These are phyloP conservation scores for Erebia epiphron DNA, from an alignment of 2,888 invertebrate species.

Conservation along the genomic window DNA sequence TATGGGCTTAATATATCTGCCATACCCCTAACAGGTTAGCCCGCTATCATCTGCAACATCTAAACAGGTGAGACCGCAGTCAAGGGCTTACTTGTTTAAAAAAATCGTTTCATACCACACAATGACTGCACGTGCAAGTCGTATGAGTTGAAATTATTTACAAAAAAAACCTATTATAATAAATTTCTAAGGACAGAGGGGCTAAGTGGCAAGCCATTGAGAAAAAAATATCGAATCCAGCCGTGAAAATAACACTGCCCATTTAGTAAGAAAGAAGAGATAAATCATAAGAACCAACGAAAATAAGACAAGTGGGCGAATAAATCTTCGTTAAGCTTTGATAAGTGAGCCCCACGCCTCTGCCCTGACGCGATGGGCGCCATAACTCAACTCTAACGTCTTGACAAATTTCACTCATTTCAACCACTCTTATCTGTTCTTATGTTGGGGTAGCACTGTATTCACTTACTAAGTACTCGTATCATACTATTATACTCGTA, in stretches of 20 bases:
- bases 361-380: constrained; percentile 46
- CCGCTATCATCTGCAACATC: too few species aligned
- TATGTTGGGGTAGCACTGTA: not conserved
- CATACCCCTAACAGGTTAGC: too few species aligned
- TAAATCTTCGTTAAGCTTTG: constrained; percentile 57
- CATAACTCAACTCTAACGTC: constrained; percentile 50
- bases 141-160: too few species aligned
- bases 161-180: not conserved
- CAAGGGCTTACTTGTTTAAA: too few species aligned
- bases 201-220: not conserved
- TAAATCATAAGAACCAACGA: constrained; percentile 47
- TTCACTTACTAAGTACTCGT: too few species aligned
- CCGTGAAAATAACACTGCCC: constrained; percentile 12
- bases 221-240: constrained; percentile 10
- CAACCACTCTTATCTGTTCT: constrained; percentile 22
- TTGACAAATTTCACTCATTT: constrained; percentile 53
- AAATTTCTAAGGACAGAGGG: not conserved
- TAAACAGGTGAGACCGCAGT: too few species aligned
- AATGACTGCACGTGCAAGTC: too few species aligned
- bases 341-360: constrained; percentile 51
- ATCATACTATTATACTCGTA: too few species aligned
- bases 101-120: too few species aligned
- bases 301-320: constrained; percentile 50
- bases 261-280: constrained; percentile 15
- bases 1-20: too few species aligned